These are phyloP conservation scores for Lathamus discolor DNA, from an alignment of 2,113 vertebrate species.

Conservation along the genomic window DNA sequence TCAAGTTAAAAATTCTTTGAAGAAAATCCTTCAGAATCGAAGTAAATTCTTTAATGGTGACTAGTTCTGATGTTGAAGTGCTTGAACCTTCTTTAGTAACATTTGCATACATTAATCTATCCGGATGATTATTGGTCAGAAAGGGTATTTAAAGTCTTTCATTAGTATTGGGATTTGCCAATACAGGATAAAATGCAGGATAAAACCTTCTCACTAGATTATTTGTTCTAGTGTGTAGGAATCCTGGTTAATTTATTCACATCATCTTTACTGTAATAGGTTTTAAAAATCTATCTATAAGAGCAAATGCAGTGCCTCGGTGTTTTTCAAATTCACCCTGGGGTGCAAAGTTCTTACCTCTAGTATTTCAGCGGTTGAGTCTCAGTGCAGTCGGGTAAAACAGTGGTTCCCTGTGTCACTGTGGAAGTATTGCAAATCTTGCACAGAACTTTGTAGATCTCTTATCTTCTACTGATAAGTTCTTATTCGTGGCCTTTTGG, in stretches of 20 bases:
- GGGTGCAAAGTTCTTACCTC: not conserved
- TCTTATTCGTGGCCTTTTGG: not conserved
- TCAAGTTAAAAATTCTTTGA: conserved; percentile 15
- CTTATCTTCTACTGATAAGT: not conserved
- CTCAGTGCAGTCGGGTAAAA: not conserved
- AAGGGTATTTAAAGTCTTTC: not conserved
- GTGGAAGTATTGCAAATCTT: not conserved
- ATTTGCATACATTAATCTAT: not conserved
- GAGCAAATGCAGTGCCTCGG: not conserved
- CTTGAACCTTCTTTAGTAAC: not conserved
- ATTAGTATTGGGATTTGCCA: not conserved
- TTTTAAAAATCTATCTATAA: not conserved
- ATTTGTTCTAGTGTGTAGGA: not conserved
- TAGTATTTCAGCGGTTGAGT: not conserved
- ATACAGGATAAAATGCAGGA: not conserved
- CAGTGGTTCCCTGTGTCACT: not conserved
- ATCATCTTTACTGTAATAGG: not conserved
- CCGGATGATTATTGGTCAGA: not conserved
- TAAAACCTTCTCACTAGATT: not conserved
- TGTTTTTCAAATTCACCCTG: not conserved
- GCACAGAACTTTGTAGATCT: not conserved
- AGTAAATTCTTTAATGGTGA: not conserved
- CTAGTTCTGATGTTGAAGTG: not conserved
- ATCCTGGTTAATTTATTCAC: not conserved
- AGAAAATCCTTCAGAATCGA: not conserved